Conservation (phyloP, 2,797 vertebrate genomes). For the Neosalanx taihuensis region DNA sequence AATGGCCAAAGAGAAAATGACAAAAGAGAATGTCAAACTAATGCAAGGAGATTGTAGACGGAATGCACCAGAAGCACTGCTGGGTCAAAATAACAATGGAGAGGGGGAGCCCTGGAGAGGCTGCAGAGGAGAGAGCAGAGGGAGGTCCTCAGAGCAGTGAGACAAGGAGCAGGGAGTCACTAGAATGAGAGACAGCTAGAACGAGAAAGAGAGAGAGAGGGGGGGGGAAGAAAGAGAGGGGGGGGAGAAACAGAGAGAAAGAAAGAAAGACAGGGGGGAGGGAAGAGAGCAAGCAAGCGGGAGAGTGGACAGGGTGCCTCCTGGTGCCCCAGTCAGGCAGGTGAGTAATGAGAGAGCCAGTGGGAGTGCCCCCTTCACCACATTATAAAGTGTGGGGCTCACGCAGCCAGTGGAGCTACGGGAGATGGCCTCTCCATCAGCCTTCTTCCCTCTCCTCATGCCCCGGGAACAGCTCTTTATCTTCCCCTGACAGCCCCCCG, state of each 20-base stretch:
- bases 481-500: conserved; percentile 71
- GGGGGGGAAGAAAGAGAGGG: conserved; percentile 46
- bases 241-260: conserved; percentile 44
- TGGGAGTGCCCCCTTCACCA: conserved; percentile 75
- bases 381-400: conserved; percentile 76
- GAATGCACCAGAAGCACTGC: conserved; percentile 40
- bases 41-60: conserved; percentile 46
- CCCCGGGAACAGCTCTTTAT: conserved; percentile 77
- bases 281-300: conserved; percentile 42
- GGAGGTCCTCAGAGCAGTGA: conserved; percentile 41
- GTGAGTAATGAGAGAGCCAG: conserved; percentile 76
- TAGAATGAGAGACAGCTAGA: conserved; percentile 36
- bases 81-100: conserved; percentile 72
- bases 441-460: conserved; percentile 57
- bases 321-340: conserved; percentile 56
- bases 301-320: conserved; percentile 66
- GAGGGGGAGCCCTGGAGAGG: conserved; percentile 53
- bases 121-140: conserved; percentile 47
- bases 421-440: conserved; percentile 73
- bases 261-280: conserved; percentile 35
- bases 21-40: conserved; percentile 58
- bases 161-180: not conserved
- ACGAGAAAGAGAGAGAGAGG: conserved; percentile 36
- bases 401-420: conserved; percentile 71
- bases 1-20: conserved; percentile 53